phyloP scores from a whole-genome alignment of 2,113 vertebrate genomes.

The Nyctibius bracteatus region DNA sequence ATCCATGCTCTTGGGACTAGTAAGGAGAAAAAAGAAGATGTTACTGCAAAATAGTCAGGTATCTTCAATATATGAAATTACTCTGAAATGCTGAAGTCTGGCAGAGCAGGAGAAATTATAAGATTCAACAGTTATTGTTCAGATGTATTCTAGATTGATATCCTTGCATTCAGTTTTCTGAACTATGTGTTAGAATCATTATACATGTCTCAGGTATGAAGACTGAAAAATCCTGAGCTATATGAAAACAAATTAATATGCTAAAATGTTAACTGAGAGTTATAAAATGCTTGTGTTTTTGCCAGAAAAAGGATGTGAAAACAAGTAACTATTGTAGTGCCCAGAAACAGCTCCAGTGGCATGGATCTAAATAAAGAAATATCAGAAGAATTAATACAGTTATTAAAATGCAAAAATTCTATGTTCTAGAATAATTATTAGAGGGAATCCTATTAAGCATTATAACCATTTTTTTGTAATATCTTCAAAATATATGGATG shows the following conservation, averaged over 20 bases:
- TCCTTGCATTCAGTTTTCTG: neutral
- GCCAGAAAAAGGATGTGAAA: neutral
- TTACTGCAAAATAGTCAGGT: neutral
- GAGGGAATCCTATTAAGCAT: neutral
- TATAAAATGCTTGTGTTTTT: neutral
- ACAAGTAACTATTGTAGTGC: neutral
- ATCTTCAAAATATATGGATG: neutral
- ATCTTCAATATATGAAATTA: neutral
- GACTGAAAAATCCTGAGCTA: neutral
- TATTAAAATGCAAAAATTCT: neutral
- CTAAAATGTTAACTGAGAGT: neutral
- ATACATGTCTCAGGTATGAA: neutral
- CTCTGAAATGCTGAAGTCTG: neutral
- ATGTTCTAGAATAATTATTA: neutral
- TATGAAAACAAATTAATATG: neutral
- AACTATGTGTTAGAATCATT: neutral
- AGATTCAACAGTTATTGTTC: neutral
- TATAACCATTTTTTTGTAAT: neutral
- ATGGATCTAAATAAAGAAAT: neutral
- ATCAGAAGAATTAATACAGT: neutral
- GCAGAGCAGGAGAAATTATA: neutral
- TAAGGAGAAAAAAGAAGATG: neutral
- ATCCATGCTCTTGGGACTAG: neutral
- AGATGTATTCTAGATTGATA: neutral
- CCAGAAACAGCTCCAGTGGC: neutral